Evolutionary conservation across 2,888 invertebrate species (phyloP), one percentile per base, ranked within the genome.

Genomic region (Malachius bipustulatus): DNA sequence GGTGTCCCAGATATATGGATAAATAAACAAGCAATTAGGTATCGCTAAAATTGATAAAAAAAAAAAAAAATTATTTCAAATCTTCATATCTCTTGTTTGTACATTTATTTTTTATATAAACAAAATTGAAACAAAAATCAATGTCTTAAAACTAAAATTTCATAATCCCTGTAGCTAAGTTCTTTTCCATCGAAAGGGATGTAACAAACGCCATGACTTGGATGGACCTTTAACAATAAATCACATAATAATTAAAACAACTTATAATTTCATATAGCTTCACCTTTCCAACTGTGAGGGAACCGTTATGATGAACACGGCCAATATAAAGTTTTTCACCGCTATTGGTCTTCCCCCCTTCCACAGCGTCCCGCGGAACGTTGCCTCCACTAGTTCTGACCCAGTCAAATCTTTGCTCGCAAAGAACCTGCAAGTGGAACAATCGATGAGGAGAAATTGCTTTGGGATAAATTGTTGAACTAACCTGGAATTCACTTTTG

Each of bases 111-210:
- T n/a, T n/a, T n/a, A n/a, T n/a, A n/a, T n/a, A n/a, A n/a, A n/a
- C n/a, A n/a, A n/a, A n/a, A n/a, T n/a, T n/a, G n/a, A n/a, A 19
- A 19, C 24, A n/a, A 8, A 19, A 19, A 8, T n/a, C n/a, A 38
- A 35, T 28, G 33, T 29, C 36, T 19, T 3, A 55, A 41, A 14
- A 59, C 52, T 3, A 84, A 69, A 32, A 76, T 71, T 59, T 84
- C 83, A 60, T 82, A 83, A 44, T 74, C 69, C 1, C 64, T 55
- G 40, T 75, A 71, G 36, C 64, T 66, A 43, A 69, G 61, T 54
- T 82, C 82, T 53, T 73, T 70, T 0, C 80, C 78, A 37, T 69
- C 77, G 55, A 71, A 77, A 4, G 78, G 76, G 43, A 78, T 73
- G 59, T 77, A 78, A 48, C 75, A 70, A 14, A 63, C 59, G 12